Conservation (phyloP, 2,888 invertebrate species). For the Schizotus pectinicornis region DNA sequence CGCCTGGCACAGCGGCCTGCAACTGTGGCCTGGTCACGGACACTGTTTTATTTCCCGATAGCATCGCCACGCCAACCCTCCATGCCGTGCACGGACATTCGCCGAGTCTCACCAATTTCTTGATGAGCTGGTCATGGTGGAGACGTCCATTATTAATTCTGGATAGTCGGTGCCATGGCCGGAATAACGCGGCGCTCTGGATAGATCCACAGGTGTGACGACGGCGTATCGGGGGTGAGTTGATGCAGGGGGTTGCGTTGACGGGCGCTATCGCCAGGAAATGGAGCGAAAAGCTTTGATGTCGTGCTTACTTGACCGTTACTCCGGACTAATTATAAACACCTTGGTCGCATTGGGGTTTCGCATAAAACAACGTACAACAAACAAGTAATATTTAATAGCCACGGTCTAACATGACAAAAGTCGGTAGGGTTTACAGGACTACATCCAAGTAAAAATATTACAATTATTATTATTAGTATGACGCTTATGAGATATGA, state of each 20-base stretch:
- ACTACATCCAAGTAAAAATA: constrained; percentile 50
- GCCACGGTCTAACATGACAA: constrained; percentile 49
- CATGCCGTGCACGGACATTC: neutral
- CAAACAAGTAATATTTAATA: constrained; percentile 50
- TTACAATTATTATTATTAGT: constrained; percentile 36
- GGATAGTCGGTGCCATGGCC: too few species aligned
- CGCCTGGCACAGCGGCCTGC: constrained; percentile 37
- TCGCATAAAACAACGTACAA: constrained; percentile 39
- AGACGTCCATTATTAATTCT: too few species aligned
- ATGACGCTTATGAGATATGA: constrained; percentile 18
- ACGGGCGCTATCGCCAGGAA: neutral
- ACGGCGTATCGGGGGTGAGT: neutral
- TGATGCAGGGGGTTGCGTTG: neutral
- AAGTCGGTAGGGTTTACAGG: constrained; percentile 40
- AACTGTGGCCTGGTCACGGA: constrained; percentile 44
- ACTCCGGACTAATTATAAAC: constrained; percentile 10
- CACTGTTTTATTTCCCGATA: constrained; percentile 34
- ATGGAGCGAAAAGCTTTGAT: constrained; percentile 11
- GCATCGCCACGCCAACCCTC: constrained; percentile 12
- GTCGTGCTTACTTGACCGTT: constrained; percentile 18
- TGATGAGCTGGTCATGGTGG: too few species aligned
- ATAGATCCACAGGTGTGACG: too few species aligned
- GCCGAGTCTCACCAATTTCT: neutral
- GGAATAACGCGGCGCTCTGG: too few species aligned
- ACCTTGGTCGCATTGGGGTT: neutral